A percentile compares a stretch with the other conserved stretches of the same genome.
Conservation (phyloP, 2,113 vertebrate species). For the Hippocampus zosterae region DNA sequence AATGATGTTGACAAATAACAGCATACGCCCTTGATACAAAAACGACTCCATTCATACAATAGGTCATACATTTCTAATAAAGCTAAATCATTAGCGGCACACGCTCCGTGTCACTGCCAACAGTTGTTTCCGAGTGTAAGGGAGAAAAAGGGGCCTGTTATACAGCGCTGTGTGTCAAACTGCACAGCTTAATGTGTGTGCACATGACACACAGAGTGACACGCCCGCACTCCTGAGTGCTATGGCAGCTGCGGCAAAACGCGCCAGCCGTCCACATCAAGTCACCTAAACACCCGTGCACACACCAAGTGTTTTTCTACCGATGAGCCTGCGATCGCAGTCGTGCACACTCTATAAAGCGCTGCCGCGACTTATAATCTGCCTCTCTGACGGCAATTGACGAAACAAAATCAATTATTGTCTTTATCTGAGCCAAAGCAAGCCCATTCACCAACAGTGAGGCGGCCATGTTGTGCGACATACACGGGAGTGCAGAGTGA, state of each 20-base stretch:
- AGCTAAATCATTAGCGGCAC: not conserved
- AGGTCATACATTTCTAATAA: not conserved
- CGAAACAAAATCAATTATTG: conserved; percentile 4
- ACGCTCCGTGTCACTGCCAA: not conserved
- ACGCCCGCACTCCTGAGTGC: conserved; percentile 26
- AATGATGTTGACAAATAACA: not conserved
- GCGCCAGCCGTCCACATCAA: conserved; percentile 50
- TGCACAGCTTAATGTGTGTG: conserved; percentile 22
- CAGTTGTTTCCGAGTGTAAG: not conserved
- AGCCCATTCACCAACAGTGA: not conserved
- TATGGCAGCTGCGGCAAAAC: conserved; percentile 40
- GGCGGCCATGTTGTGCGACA: conserved; percentile 35
- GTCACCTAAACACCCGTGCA: conserved; percentile 22
- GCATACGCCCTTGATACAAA: not conserved
- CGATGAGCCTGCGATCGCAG: conserved; percentile 8
- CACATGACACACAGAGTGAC: conserved; percentile 26
- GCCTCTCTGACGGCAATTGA: not conserved
- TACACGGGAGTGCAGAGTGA: conserved; percentile 1
- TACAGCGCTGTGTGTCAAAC: conserved; percentile 23
- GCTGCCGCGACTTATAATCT: conserved; percentile 10
- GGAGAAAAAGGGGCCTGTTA: conserved; percentile 1
- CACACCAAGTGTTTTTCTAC: conserved; percentile 22
- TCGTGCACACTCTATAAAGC: not conserved
- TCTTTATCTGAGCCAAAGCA: not conserved
- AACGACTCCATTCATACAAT: not conserved